phyloP scores from a whole-genome alignment of 2,113 vertebrate species.

The Callionymus lyra region DNA sequence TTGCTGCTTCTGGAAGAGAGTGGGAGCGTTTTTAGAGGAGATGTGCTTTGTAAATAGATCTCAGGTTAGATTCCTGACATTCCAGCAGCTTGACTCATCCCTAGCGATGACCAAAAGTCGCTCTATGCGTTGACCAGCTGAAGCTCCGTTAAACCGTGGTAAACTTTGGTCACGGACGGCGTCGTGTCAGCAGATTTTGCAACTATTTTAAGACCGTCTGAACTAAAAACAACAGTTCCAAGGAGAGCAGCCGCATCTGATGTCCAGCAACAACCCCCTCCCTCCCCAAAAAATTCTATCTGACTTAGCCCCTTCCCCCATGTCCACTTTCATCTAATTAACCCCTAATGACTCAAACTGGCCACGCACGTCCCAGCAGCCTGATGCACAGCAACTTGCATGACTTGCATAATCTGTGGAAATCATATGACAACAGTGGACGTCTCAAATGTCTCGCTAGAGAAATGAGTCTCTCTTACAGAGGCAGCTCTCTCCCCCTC shows the following conservation, averaged over 20 bases:
- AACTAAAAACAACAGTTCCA: slow-evolving; percentile 29
- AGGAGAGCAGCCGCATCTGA: slow-evolving; percentile 20
- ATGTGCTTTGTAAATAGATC: slow-evolving; percentile 62
- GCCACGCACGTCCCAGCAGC: slow-evolving; percentile 37
- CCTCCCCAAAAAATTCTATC: slow-evolving; percentile 56
- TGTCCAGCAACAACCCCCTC: slow-evolving; percentile 51
- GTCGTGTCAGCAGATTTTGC: not conserved
- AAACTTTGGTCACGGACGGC: slow-evolving; percentile 1
- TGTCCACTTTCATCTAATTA: slow-evolving; percentile 60
- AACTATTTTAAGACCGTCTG: not conserved
- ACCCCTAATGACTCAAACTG: slow-evolving; percentile 59
- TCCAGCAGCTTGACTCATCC: slow-evolving; percentile 53
- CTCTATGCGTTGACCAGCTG: slow-evolving; percentile 35
- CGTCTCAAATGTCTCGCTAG: too few species aligned
- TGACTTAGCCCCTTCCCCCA: slow-evolving; percentile 51
- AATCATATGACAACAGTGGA: not conserved
- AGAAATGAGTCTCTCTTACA: too few species aligned
- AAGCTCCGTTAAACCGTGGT: slow-evolving; percentile 15
- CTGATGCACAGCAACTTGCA: slow-evolving; percentile 7
- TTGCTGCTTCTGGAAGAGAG: slow-evolving; percentile 13
- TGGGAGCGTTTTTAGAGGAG: slow-evolving; percentile 31
- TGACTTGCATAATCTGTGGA: slow-evolving; percentile 13
- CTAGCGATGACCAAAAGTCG: slow-evolving; percentile 39
- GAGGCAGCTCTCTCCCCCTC: too few species aligned
- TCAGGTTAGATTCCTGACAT: slow-evolving; percentile 63